A percentile compares a stretch with the other conserved stretches of the same genome.
Conservation (phyloP, 2,888 invertebrate genomes). For the Amaurobius ferox region DNA sequence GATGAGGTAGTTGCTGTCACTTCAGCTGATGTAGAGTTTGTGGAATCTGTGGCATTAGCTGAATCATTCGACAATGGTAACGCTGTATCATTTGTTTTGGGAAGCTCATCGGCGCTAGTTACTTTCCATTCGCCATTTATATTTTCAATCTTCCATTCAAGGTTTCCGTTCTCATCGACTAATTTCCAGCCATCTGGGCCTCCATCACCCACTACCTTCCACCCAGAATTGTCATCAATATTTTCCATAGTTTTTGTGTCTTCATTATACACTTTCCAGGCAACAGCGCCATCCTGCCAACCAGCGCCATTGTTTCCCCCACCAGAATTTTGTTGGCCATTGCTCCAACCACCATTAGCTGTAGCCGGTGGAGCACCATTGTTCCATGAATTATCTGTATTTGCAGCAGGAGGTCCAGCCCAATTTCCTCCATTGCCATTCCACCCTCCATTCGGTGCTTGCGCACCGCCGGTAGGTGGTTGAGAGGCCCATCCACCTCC, state of each 20-base stretch:
- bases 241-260: slow-evolving; percentile 64
- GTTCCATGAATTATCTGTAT: neutral
- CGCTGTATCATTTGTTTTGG: slow-evolving; percentile 25
- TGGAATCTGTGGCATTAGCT: slow-evolving; percentile 21
- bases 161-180: slow-evolving; percentile 60
- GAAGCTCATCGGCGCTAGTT: slow-evolving; percentile 54
- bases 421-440: slow-evolving; percentile 25
- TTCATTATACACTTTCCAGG: slow-evolving; percentile 67
- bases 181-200: slow-evolving; percentile 63
- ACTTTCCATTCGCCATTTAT: slow-evolving; percentile 68
- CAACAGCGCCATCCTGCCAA: slow-evolving; percentile 24
- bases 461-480: neutral
- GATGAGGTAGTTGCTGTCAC: slow-evolving; percentile 12
- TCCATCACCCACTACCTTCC: slow-evolving; percentile 67
- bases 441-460: slow-evolving; percentile 2
- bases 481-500: neutral
- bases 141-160: slow-evolving; percentile 68
- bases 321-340: slow-evolving; percentile 10
- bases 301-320: slow-evolving; percentile 21
- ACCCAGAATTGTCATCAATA: slow-evolving; percentile 50
- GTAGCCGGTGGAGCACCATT: neutral
- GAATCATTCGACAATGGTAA: neutral
- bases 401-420: neutral
- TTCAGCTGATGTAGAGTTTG: slow-evolving; percentile 15
- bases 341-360: slow-evolving; percentile 12